A percentile compares a stretch with the other conserved stretches of the same genome.
Conservation (phyloP, 2,888 invertebrate species). For the Macaria notata region DNA sequence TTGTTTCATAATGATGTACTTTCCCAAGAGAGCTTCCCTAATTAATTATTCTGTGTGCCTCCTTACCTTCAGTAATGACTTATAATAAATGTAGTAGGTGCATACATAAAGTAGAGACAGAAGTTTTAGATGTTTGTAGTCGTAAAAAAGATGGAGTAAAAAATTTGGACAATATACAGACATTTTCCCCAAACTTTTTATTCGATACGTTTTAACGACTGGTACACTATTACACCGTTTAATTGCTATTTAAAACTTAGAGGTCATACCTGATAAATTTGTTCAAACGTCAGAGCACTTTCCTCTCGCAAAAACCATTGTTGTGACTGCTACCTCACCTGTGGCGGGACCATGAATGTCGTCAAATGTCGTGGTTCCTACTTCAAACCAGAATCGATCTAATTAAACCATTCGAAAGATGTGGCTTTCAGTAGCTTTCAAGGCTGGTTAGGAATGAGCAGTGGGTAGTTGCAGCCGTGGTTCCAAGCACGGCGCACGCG, state of each 20-base stretch:
- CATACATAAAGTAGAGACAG: no score
- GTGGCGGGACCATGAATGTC: conserved; percentile 4
- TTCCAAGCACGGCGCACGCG: conserved; percentile 66
- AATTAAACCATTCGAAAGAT: conserved; percentile 36
- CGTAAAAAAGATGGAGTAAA: no score
- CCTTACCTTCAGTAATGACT: no score
- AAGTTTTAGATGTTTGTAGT: no score
- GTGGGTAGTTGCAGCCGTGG: conserved; percentile 62
- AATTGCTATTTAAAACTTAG: neutral
- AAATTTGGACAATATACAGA: no score
- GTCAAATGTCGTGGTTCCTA: conserved; percentile 26
- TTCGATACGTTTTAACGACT: no score
- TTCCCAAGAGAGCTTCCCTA: no score
- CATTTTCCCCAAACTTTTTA: no score
- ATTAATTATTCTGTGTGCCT: no score
- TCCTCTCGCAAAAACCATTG: conserved; percentile 6
- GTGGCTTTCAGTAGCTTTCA: conserved; percentile 73
- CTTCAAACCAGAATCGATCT: conserved; percentile 29
- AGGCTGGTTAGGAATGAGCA: conserved; percentile 55
- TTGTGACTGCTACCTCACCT: neutral
- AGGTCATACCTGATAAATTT: neutral
- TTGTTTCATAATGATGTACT: no score
- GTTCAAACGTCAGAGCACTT: conserved; percentile 7
- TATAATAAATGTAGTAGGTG: no score
- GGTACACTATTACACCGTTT: no score